phyloP scores from a whole-genome alignment of 2,888 invertebrate species.

The Limnephilus lunatus region DNA sequence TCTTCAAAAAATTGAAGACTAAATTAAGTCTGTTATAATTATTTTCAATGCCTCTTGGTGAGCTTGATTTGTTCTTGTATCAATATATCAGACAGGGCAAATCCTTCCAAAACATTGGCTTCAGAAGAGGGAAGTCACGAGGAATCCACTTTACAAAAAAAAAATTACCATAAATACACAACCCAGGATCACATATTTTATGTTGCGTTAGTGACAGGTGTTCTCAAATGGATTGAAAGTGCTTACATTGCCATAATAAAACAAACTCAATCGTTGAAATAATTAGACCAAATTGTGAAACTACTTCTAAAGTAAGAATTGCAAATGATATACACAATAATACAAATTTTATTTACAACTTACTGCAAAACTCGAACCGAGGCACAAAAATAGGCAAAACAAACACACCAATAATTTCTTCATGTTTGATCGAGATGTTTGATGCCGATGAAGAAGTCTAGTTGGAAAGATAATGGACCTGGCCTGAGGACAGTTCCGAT shows the following conservation, averaged over 20 bases:
- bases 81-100: neutral
- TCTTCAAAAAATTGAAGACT: no score
- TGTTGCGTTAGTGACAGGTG: neutral
- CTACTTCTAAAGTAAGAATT: neutral
- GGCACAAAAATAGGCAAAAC: conserved; percentile 2
- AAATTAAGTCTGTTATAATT: neutral
- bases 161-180: neutral
- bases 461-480: neutral
- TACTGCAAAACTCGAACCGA: conserved; percentile 11
- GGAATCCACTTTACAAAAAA: neutral
- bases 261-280: neutral
- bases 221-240: neutral
- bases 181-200: neutral
- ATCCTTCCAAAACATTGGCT: neutral
- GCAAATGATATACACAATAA: neutral
- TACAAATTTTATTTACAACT: neutral
- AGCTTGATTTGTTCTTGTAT: neutral
- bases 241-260: neutral
- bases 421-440: neutral
- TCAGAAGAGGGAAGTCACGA: neutral
- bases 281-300: neutral
- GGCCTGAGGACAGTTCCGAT: neutral
- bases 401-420: conserved; percentile 8
- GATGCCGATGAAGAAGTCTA: neutral
- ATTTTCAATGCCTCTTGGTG: neutral